Evolutionary conservation across 2,113 vertebrate genomes (phyloP).

Genomic region (Prunella himalayana): DNA sequence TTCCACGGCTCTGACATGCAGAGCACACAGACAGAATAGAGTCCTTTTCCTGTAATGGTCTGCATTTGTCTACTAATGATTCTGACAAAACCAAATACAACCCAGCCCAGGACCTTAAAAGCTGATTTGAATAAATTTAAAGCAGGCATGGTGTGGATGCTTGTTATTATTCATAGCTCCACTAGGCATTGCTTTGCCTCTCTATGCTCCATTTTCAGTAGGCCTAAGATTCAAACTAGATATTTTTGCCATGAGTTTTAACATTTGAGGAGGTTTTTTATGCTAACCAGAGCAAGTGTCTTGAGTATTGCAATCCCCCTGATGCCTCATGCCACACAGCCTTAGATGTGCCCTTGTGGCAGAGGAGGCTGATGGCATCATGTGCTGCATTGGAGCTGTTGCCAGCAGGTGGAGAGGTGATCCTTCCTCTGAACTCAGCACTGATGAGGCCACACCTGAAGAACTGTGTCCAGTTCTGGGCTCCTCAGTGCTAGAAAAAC

Average conservation of each 20-base stretch:
- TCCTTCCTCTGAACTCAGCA: not conserved
- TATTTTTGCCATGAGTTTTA: not conserved
- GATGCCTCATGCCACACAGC: not conserved
- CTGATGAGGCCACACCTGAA: not conserved
- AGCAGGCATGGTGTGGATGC: not conserved
- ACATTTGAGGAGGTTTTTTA: not conserved
- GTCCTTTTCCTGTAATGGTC: slow-evolving; percentile 42
- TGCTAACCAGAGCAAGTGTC: not conserved
- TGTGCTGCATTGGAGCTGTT: not conserved
- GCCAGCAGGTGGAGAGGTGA: not conserved
- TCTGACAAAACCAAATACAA: slow-evolving; percentile 65
- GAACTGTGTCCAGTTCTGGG: not conserved
- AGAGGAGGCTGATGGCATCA: not conserved
- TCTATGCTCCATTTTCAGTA: slow-evolving; percentile 9
- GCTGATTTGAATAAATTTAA: slow-evolving; percentile 58
- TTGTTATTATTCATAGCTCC: slow-evolving; percentile 50
- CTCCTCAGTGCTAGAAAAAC: not conserved
- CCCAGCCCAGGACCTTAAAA: slow-evolving; percentile 33
- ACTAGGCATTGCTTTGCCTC: not conserved
- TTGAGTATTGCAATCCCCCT: not conserved
- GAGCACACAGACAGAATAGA: slow-evolving; percentile 30
- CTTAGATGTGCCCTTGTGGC: not conserved
- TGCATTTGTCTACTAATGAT: slow-evolving; percentile 65
- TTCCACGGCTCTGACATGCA: not conserved
- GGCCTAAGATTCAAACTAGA: not conserved